A percentile compares a stretch with the other conserved stretches of the same genome.
Evolutionary conservation across 1,140 invertebrate genomes (phyloP).

Genomic region (Venustaconcha ellipsiformis): DNA sequence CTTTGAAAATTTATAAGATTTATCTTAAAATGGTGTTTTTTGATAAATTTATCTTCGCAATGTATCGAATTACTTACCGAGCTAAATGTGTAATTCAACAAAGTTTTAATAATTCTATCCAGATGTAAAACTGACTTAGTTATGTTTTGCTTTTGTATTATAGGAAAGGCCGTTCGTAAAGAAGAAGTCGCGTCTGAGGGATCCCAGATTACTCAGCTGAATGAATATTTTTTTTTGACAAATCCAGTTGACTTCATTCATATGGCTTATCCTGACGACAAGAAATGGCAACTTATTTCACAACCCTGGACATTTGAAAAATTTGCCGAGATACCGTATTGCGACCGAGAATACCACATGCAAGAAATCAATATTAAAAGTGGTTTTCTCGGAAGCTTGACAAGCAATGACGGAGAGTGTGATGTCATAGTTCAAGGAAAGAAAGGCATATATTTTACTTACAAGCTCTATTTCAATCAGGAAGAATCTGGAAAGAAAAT

Average conservation of each 20-base stretch:
- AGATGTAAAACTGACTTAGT: too few species aligned
- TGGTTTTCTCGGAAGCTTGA: constrained; percentile 11
- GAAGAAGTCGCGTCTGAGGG: constrained; percentile 24
- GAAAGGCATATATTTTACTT: neutral
- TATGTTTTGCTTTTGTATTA: too few species aligned
- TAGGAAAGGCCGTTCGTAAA: constrained; percentile 27
- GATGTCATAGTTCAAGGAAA: too few species aligned
- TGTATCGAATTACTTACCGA: too few species aligned
- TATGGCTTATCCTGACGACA: constrained; percentile 38
- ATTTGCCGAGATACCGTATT: constrained; percentile 24
- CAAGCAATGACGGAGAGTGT: too few species aligned
- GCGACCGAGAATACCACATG: constrained; percentile 15
- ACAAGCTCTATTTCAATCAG: constrained; percentile 23
- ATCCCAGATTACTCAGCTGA: constrained; percentile 5
- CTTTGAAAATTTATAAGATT: too few species aligned
- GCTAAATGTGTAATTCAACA: too few species aligned
- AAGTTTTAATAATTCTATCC: too few species aligned
- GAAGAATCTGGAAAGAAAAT: constrained; percentile 11
- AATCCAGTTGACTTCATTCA: constrained; percentile 49
- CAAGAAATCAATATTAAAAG: constrained; percentile 26
- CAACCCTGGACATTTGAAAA: constrained; percentile 38
- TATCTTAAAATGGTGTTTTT: too few species aligned
- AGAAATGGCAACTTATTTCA: constrained; percentile 51
- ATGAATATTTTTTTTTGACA: constrained; percentile 59
- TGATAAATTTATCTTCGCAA: too few species aligned